These are phyloP conservation scores for Siderastrea radians DNA, from an alignment of 92 coral and sea anemone species.

Conservation along the genomic window DNA sequence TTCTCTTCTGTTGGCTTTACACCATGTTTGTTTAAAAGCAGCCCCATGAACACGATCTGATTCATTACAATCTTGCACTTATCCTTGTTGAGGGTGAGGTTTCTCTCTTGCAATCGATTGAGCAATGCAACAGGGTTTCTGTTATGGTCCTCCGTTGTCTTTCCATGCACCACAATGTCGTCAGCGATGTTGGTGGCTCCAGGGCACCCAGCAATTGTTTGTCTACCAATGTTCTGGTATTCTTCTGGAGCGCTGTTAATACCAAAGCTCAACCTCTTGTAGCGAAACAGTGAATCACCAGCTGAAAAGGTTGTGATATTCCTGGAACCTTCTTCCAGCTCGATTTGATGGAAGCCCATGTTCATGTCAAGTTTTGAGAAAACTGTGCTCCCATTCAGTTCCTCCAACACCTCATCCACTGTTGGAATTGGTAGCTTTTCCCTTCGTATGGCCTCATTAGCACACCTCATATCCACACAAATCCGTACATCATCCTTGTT, in stretches of 20 bases:
- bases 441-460: conserved; percentile 2
- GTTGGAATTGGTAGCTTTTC: background rate
- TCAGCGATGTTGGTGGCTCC: too few species aligned
- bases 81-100: too few species aligned
- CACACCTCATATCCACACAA: conserved; percentile 13
- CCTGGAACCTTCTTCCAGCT: conserved; percentile 35
- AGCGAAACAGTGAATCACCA: conserved; percentile 16
- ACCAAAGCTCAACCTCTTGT: too few species aligned
- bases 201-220: too few species aligned
- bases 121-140: conserved; percentile 34
- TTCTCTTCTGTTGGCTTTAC: too few species aligned
- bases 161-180: conserved; percentile 43
- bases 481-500: conserved; percentile 31
- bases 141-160: conserved; percentile 25
- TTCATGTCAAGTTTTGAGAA: conserved; percentile 18
- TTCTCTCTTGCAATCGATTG: too few species aligned
- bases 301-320: conserved; percentile 35
- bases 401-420: too few species aligned
- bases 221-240: too few species aligned
- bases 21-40: too few species aligned
- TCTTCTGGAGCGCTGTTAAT: too few species aligned
- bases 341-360: conserved; percentile 45
- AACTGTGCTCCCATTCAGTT: conserved; percentile 28
- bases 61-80: too few species aligned
- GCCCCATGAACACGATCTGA: too few species aligned